Evolutionary conservation across 2,797 vertebrate species (phyloP), one percentile per base, ranked within the genome.

Genomic region (Rhinatrema bivittatum): DNA sequence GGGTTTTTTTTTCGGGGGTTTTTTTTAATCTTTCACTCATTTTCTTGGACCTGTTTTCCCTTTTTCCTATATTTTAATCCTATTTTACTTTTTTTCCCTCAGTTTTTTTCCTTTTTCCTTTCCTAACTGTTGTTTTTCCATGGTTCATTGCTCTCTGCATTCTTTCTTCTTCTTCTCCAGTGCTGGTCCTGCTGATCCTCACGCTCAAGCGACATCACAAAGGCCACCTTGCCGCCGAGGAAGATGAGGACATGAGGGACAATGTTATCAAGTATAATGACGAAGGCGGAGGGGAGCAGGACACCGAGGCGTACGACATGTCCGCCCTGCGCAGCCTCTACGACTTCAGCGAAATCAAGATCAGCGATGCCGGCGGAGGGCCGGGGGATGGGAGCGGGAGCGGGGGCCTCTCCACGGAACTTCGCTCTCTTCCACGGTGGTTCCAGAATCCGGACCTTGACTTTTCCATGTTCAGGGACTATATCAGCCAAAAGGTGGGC

Each of bases 261-360:
- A 99, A 99, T 29, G 95, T 99, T 71, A 98, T 99, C 82, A 99
- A 99, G 56, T 99, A 99, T 86, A 99, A 99, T 1, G 96, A 98
- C 2, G 96, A 99, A 49, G 96, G 96, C 1, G 96, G 96, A 1
- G 95, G 96, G 0, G 96, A 99, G 73, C 95, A 98, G 80, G 96
- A 99, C 88, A 99, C 96, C 0, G 91, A 99, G 66, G 96, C 96
- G 7, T 99, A 99, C 4, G 96, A 99, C 81, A 99, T 99, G 96
- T 94, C 91, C 6, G 91, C 96, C 7, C 74, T 99, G 58, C 86
- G 96, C 27, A 98, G 89, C 72, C 93, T 98, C 50, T 99, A 97
- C 2, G 95, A 98, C 76, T 94, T 96, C 52, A 88, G 90, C 1
- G 93, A 99, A 56, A 78, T 84, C 51, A 94, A 95, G 60, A 81